Percentiles rank a stretch among this genome's conserved stretches.
These are phyloP conservation scores for Clivina fossor DNA, from an alignment of 2,888 invertebrate species.

Conservation along the genomic window DNA sequence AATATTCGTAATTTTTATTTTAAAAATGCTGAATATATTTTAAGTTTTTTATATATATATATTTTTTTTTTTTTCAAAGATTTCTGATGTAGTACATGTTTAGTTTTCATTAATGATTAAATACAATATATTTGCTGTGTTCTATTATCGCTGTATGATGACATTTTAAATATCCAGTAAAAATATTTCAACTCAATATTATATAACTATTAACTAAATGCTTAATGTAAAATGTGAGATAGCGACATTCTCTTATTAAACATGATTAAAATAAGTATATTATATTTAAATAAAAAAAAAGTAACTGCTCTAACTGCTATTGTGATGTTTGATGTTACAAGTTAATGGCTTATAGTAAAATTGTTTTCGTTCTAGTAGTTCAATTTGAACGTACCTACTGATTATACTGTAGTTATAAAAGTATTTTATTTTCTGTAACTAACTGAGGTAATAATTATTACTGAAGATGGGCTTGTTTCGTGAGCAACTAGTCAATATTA, in stretches of 20 bases:
- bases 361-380: slow-evolving; percentile 16
- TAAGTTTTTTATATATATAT: too few species aligned
- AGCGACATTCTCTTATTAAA: slow-evolving; percentile 1
- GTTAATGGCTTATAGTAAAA: slow-evolving; percentile 17
- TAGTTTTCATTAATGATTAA: too few species aligned
- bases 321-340: slow-evolving; percentile 33
- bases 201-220: too few species aligned
- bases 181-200: too few species aligned
- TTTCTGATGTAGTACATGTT: too few species aligned
- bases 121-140: too few species aligned
- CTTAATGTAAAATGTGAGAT: slow-evolving; percentile 10
- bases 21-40: too few species aligned
- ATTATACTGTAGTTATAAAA: background rate
- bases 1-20: too few species aligned
- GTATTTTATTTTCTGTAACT: slow-evolving; percentile 11
- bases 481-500: slow-evolving; percentile 20
- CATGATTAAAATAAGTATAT: background rate
- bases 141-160: too few species aligned
- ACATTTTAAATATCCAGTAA: too few species aligned
- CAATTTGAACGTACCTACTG: background rate
- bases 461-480: slow-evolving; percentile 9
- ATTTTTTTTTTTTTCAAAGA: too few species aligned
- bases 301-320: slow-evolving; percentile 1
- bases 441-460: slow-evolving; percentile 9
- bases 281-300: slow-evolving; percentile 2